Conservation (phyloP, 2,113 vertebrate genomes). For the Buteo buteo region DNA sequence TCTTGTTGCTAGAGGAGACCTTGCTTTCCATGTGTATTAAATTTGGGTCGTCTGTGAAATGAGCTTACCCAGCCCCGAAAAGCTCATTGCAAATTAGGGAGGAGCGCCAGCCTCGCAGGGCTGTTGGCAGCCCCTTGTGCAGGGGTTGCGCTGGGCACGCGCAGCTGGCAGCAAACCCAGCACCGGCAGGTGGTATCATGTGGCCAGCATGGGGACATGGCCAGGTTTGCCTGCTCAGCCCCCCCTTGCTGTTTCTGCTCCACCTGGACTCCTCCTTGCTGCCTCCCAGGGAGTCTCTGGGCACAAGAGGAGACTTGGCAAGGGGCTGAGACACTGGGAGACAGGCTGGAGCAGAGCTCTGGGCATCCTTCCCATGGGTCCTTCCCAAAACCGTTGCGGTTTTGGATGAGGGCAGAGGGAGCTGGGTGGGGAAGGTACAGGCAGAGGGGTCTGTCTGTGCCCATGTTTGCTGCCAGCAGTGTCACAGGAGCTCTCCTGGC, state of each 20-base stretch:
- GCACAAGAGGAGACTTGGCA: not conserved
- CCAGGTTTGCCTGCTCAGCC: not conserved
- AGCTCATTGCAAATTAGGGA: not conserved
- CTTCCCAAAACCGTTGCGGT: not conserved
- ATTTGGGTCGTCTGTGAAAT: not conserved
- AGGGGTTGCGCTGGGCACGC: not conserved
- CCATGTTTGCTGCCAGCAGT: not conserved
- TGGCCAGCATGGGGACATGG: not conserved
- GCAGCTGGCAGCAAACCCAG: not conserved
- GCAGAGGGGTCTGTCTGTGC: not conserved
- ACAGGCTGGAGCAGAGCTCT: not conserved
- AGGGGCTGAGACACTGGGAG: not conserved
- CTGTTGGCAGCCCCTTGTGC: not conserved
- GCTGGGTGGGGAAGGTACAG: not conserved
- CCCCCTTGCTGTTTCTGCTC: not conserved
- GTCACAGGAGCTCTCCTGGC: not conserved
- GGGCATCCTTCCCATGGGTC: not conserved
- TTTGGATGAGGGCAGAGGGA: not conserved
- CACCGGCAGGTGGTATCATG: rapidly evolving
- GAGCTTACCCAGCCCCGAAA: not conserved
- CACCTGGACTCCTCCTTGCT: not conserved
- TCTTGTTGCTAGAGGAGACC: not conserved
- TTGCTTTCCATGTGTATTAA: not conserved
- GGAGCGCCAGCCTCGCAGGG: rapidly evolving
- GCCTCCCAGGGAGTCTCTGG: not conserved